A percentile compares a stretch with the other conserved stretches of the same genome.
phyloP scores from a whole-genome alignment of 2,797 vertebrate species.

The Tapera naevia region DNA sequence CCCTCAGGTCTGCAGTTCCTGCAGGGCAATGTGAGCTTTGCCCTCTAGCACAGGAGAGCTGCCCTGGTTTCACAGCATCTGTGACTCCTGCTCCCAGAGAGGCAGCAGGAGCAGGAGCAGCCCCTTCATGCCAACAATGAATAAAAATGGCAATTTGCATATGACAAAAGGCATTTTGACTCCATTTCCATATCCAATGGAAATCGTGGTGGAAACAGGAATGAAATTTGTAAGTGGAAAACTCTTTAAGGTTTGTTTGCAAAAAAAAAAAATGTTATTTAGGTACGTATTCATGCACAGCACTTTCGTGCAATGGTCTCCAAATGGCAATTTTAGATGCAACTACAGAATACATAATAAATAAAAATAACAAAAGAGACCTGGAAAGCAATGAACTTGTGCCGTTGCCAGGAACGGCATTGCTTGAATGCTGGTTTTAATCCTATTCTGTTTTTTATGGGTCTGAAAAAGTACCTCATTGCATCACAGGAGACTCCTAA shows the following conservation, averaged over 20 bases:
- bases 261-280: neutral
- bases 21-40: neutral
- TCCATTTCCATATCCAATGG: neutral
- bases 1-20: neutral
- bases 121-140: neutral
- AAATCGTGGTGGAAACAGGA: neutral
- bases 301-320: neutral
- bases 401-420: conserved; percentile 4
- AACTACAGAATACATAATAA: neutral
- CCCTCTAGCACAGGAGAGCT: neutral
- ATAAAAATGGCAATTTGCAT: neutral
- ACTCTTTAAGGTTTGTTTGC: conserved; percentile 2
- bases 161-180: neutral
- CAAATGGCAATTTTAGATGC: neutral
- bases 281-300: neutral
- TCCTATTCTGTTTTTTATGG: conserved; percentile 1
- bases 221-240: neutral
- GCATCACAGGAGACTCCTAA: conserved; percentile 23
- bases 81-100: fast-evolving
- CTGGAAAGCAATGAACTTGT: conserved; percentile 29
- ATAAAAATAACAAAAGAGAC: conserved; percentile 34
- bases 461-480: neutral
- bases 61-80: neutral
- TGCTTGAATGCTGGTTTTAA: neutral
- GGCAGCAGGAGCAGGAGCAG: neutral